A percentile compares a stretch with the other conserved stretches of the same genome.
Evolutionary conservation across 2,888 invertebrate species (phyloP).

Genomic region (Sphaerophoria taeniata): DNA sequence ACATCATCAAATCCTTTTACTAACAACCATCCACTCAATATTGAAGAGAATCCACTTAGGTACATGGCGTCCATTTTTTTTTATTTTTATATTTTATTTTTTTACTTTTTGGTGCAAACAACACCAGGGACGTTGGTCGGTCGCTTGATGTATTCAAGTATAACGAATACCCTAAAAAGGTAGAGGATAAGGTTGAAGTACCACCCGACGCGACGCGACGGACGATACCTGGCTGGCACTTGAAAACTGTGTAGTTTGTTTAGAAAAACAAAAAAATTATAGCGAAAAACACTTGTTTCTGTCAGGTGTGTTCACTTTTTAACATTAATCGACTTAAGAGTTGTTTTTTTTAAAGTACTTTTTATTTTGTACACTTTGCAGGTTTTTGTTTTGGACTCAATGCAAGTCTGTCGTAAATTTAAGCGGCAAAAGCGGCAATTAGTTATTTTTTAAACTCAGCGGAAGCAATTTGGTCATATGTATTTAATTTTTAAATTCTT

Average conservation of each 20-base stretch:
- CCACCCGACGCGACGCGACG: not conserved
- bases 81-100: not conserved
- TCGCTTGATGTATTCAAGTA: not conserved
- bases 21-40: constrained; percentile 29
- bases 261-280: not conserved
- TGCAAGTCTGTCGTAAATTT: not conserved
- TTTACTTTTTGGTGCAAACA: constrained; percentile 1
- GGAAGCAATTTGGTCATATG: no score
- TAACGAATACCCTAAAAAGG: not conserved
- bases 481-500: no score
- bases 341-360: not conserved
- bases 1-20: constrained; percentile 16
- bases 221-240: not conserved
- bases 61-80: constrained; percentile 26
- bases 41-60: constrained; percentile 31
- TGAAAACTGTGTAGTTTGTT: not conserved
- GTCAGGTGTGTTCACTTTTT: constrained; percentile 7
- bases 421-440: no score
- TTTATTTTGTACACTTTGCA: not conserved
- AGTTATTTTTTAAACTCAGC: no score
- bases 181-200: not conserved
- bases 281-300: constrained; percentile 10
- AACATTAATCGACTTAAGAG: constrained; percentile 13
- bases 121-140: constrained; percentile 5
- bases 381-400: not conserved